Conservation (phyloP, 2,888 invertebrate genomes). For the Strigamia crassipes region DNA sequence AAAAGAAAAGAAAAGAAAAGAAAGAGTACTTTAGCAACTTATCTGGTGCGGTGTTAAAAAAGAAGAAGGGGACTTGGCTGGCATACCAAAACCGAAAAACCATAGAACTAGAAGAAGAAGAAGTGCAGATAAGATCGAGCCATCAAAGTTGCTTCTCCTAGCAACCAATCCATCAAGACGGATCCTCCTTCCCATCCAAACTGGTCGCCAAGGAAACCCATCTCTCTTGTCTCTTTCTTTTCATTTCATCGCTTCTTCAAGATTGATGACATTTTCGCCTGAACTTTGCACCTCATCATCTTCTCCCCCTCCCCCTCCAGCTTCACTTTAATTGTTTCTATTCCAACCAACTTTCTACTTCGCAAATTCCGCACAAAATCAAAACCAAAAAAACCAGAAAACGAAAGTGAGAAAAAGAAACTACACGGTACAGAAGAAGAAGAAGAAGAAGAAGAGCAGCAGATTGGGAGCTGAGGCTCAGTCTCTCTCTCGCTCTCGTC, state of each 20-base stretch:
- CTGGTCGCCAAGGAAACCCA: slow-evolving; percentile 40
- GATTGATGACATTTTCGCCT: slow-evolving; percentile 38
- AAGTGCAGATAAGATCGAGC: slow-evolving; percentile 34
- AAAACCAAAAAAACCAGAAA: neutral
- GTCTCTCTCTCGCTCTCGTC: neutral
- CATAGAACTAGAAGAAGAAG: neutral
- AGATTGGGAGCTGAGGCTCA: slow-evolving; percentile 13
- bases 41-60: neutral
- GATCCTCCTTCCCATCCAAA: neutral
- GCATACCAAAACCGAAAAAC: slow-evolving; percentile 31
- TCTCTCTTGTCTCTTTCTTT: slow-evolving; percentile 42
- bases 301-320: neutral
- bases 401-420: slow-evolving; percentile 37
- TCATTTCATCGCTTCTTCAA: slow-evolving; percentile 28
- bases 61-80: neutral
- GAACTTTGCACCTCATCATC: slow-evolving; percentile 36
- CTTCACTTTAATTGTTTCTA: slow-evolving; percentile 19
- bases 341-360: neutral
- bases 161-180: slow-evolving; percentile 33
- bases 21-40: slow-evolving; percentile 8
- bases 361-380: no score
- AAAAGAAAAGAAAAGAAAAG: neutral
- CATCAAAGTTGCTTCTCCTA: slow-evolving; percentile 35
- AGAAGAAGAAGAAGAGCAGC: neutral
- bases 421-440: neutral